Percentiles rank a stretch among this genome's conserved stretches.
Evolutionary conservation across 2,797 vertebrate genomes (phyloP).

Genomic region (Rhodeus uyekii): DNA sequence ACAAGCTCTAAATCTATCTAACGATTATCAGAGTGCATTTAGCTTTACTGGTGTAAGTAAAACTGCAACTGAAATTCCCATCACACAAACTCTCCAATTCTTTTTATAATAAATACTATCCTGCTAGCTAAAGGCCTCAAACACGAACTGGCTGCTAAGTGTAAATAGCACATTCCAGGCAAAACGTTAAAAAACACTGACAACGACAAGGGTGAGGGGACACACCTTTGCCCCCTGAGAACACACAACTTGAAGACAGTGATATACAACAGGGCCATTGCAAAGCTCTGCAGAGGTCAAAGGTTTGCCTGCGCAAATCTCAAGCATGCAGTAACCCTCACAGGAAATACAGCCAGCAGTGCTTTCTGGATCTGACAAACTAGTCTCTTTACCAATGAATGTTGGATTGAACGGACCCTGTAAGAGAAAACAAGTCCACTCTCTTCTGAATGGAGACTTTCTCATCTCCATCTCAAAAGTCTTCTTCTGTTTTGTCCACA

Average conservation of each 20-base stretch:
- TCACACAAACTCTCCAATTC: not conserved
- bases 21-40: not conserved
- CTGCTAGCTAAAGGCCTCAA: slow-evolving; percentile 14
- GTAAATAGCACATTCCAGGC: slow-evolving; percentile 40
- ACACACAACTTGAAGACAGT: slow-evolving; percentile 45
- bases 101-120: not conserved
- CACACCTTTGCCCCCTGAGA: slow-evolving; percentile 40
- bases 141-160: slow-evolving; percentile 21
- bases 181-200: slow-evolving; percentile 26
- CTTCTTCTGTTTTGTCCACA: slow-evolving; percentile 58
- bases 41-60: not conserved
- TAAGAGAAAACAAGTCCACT: not conserved
- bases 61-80: not conserved
- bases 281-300: slow-evolving; percentile 46
- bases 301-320: slow-evolving; percentile 50
- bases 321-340: slow-evolving; percentile 49
- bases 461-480: slow-evolving; percentile 63
- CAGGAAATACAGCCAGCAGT: slow-evolving; percentile 43
- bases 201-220: slow-evolving; percentile 28
- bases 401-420: not conserved
- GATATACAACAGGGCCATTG: slow-evolving; percentile 54
- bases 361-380: slow-evolving; percentile 3
- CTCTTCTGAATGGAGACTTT: not conserved
- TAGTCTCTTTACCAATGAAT: not conserved
- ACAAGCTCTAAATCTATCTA: not conserved